Conservation (phyloP, 2,113 vertebrate species). For the Macquaria ambigua region DNA sequence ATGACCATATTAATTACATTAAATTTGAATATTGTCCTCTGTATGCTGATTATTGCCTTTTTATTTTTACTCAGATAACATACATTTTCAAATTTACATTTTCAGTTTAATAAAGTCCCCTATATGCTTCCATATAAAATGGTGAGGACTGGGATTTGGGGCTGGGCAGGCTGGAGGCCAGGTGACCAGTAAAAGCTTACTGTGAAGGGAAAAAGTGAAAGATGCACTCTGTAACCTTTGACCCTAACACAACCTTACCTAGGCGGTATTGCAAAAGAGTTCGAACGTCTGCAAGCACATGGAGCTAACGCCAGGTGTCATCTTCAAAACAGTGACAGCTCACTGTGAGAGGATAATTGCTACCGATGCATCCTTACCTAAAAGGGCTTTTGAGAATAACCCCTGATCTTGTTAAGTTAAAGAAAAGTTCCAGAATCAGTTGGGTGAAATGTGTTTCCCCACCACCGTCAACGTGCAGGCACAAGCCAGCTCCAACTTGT, state of each 20-base stretch:
- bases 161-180: background rate
- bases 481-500: constrained; percentile 65
- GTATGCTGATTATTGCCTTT: too few relatives aligned
- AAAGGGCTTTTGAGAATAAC: background rate
- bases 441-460: background rate
- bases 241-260: constrained; percentile 3
- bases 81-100: too few relatives aligned
- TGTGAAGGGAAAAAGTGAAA: background rate
- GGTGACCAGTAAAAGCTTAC: background rate
- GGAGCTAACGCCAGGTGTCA: background rate
- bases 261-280: constrained; percentile 6
- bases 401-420: background rate
- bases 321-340: background rate
- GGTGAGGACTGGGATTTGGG: background rate
- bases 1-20: too few relatives aligned
- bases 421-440: background rate
- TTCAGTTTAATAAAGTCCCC: too few relatives aligned
- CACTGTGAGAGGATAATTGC: background rate
- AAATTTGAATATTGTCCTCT: too few relatives aligned
- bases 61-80: too few relatives aligned
- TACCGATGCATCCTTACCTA: background rate
- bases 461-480: background rate
- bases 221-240: background rate
- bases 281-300: background rate
- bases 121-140: too few relatives aligned